Conservation (phyloP, 1,140 invertebrate species). For the Drosophila burlai region DNA sequence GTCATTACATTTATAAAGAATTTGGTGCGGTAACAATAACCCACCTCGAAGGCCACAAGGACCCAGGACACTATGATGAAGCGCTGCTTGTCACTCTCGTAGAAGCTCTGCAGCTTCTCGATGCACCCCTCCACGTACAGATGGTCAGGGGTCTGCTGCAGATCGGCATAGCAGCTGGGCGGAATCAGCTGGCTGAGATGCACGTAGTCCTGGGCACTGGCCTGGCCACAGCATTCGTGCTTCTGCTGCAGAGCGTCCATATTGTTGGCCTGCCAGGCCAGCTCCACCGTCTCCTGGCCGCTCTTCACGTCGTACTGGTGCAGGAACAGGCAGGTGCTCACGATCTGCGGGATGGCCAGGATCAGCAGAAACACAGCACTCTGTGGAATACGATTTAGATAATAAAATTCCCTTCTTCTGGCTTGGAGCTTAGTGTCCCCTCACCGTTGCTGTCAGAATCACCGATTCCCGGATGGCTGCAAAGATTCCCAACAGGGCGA, state of each 20-base stretch:
- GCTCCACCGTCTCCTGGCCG: slow-evolving; percentile 61
- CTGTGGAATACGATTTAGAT: slow-evolving; percentile 12
- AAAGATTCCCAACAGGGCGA: slow-evolving; percentile 69
- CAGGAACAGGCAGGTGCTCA: slow-evolving; percentile 55
- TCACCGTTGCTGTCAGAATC: slow-evolving; percentile 64
- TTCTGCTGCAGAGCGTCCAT: slow-evolving; percentile 74
- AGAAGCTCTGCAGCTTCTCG: slow-evolving; percentile 69
- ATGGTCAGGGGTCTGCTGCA: slow-evolving; percentile 50
- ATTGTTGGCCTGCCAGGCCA: slow-evolving; percentile 75
- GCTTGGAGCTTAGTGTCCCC: background rate
- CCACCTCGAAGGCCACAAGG: slow-evolving; percentile 70
- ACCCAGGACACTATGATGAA: slow-evolving; percentile 74
- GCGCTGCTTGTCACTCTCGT: slow-evolving; percentile 61
- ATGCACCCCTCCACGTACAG: slow-evolving; percentile 67
- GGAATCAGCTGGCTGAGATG: slow-evolving; percentile 64
- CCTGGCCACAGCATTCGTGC: slow-evolving; percentile 74
- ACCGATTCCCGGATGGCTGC: slow-evolving; percentile 75
- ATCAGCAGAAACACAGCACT: slow-evolving; percentile 73
- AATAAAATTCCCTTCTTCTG: background rate
- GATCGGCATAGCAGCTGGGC: slow-evolving; percentile 68
- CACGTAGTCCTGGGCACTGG: slow-evolving; percentile 75
- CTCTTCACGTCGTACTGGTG: slow-evolving; percentile 54
- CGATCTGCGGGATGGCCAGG: slow-evolving; percentile 69
- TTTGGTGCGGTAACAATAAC: background rate
- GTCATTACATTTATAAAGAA: background rate